A percentile compares a stretch with the other conserved stretches of the same genome.
Evolutionary conservation across 2,113 vertebrate species (phyloP).

Genomic region (Stegastes partitus): DNA sequence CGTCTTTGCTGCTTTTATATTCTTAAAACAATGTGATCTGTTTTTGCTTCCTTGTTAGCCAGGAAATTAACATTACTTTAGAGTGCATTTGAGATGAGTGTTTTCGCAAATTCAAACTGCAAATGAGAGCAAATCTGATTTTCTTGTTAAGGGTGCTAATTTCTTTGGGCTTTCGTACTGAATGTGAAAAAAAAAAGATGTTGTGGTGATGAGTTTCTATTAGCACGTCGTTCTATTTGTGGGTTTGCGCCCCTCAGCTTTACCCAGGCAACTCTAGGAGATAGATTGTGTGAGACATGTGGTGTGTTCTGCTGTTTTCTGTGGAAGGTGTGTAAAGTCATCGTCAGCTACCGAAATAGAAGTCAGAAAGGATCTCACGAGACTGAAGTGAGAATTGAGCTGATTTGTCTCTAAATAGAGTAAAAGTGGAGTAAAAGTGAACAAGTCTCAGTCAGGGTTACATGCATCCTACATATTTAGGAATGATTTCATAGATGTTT

Average conservation of each 20-base stretch:
- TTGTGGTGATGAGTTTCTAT: conserved; percentile 58
- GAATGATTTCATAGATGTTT: conserved; percentile 21
- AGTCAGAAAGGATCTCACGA: conserved; percentile 60
- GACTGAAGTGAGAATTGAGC: conserved; percentile 77
- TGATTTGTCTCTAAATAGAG: conserved; percentile 51
- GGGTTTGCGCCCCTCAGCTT: conserved; percentile 66
- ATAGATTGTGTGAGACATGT: conserved; percentile 66
- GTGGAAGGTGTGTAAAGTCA: conserved; percentile 67
- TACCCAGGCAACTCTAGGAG: conserved; percentile 50
- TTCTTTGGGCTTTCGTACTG: conserved; percentile 65
- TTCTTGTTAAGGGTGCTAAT: conserved; percentile 66
- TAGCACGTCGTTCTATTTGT: conserved; percentile 75
- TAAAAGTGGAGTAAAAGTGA: conserved; percentile 30
- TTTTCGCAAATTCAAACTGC: conserved; percentile 32
- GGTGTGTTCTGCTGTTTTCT: conserved; percentile 60
- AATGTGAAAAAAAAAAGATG: conserved; percentile 65
- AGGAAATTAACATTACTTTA: conserved; percentile 32
- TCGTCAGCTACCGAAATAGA: conserved; percentile 79
- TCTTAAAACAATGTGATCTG: conserved; percentile 23
- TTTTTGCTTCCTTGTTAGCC: conserved; percentile 30
- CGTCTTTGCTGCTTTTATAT: conserved; percentile 41
- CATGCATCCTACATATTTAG: conserved; percentile 16
- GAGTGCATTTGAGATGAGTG: conserved; percentile 36
- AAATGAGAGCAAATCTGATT: conserved; percentile 49
- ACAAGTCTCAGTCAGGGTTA: conserved; percentile 26